Conservation (phyloP, 2,888 invertebrate genomes). For the Apoderus coryli region DNA sequence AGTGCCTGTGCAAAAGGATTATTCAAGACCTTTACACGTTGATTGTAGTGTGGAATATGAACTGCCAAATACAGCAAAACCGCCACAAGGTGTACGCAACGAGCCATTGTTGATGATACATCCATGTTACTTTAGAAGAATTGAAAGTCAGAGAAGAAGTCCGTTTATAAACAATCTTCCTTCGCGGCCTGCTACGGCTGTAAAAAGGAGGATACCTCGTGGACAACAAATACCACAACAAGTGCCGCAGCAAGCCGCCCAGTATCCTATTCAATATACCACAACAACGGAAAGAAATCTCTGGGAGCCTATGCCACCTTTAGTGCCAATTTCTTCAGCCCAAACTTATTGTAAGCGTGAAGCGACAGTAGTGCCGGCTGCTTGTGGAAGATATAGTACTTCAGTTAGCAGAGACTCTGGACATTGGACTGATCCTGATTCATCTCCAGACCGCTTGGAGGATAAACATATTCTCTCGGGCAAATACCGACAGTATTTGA, state of each 20-base stretch:
- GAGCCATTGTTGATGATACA: slow-evolving; percentile 82
- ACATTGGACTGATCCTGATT: slow-evolving; percentile 30
- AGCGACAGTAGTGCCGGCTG: slow-evolving; percentile 30
- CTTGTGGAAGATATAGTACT: slow-evolving; percentile 23
- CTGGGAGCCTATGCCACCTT: slow-evolving; percentile 29
- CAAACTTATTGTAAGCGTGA: slow-evolving; percentile 28
- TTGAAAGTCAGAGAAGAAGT: slow-evolving; percentile 68
- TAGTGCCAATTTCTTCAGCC: slow-evolving; percentile 28
- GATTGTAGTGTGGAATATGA: slow-evolving; percentile 88
- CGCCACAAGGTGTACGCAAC: slow-evolving; percentile 67
- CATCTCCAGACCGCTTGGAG: slow-evolving; percentile 30
- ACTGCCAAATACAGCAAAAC: slow-evolving; percentile 77
- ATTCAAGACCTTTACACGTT: slow-evolving; percentile 74
- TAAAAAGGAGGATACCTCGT: slow-evolving; percentile 22
- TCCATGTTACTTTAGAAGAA: slow-evolving; percentile 77
- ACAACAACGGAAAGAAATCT: slow-evolving; percentile 25
- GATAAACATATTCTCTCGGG: slow-evolving; percentile 34
- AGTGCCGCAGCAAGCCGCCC: slow-evolving; percentile 18
- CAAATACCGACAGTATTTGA: slow-evolving; percentile 43
- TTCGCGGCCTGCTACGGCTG: slow-evolving; percentile 23
- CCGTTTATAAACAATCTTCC: slow-evolving; percentile 76
- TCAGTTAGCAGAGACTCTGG: slow-evolving; percentile 28
- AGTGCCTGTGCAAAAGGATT: slow-evolving; percentile 55
- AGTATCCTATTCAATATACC: too few species aligned
- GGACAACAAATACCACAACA: slow-evolving; percentile 27